Evolutionary conservation across 2,888 invertebrate genomes (phyloP).

Genomic region (Flexamia atlantica): DNA sequence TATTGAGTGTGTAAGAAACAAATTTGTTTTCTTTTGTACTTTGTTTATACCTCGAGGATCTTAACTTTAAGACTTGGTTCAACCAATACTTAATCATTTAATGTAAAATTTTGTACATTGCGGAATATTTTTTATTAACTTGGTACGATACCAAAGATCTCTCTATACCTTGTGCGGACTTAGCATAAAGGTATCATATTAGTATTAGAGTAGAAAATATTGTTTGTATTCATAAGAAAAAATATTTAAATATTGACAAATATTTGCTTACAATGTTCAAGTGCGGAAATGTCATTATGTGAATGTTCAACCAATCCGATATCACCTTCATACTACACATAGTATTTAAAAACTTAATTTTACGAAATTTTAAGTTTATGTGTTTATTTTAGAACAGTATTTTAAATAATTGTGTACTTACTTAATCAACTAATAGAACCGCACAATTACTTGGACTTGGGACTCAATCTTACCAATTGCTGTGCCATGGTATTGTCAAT

Average conservation of each 20-base stretch:
- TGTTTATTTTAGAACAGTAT: background rate
- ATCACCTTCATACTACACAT: background rate
- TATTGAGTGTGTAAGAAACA: constrained; percentile 33
- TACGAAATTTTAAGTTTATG: background rate
- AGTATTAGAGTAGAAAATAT: constrained; percentile 48
- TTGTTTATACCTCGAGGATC: constrained; percentile 20
- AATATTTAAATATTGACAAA: constrained; percentile 40
- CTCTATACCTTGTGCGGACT: constrained; percentile 37
- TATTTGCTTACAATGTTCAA: constrained; percentile 33
- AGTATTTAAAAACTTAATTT: background rate
- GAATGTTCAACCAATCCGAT: background rate
- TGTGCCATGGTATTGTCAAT: constrained; percentile 52
- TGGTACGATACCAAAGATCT: constrained; percentile 59
- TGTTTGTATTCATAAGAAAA: constrained; percentile 52
- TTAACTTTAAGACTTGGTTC: constrained; percentile 49
- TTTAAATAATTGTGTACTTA: constrained; percentile 19
- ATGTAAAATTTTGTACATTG: constrained; percentile 52
- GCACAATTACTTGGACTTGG: constrained; percentile 46
- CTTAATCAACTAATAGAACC: background rate
- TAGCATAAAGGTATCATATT: constrained; percentile 45
- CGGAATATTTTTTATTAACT: constrained; percentile 46
- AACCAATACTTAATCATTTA: constrained; percentile 21
- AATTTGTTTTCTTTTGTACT: constrained; percentile 38
- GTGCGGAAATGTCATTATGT: background rate
- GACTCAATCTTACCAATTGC: constrained; percentile 53